Base-by-base conservation (phyloP, 2,797 vertebrate species). In the Vespertilio murinus region DNA sequence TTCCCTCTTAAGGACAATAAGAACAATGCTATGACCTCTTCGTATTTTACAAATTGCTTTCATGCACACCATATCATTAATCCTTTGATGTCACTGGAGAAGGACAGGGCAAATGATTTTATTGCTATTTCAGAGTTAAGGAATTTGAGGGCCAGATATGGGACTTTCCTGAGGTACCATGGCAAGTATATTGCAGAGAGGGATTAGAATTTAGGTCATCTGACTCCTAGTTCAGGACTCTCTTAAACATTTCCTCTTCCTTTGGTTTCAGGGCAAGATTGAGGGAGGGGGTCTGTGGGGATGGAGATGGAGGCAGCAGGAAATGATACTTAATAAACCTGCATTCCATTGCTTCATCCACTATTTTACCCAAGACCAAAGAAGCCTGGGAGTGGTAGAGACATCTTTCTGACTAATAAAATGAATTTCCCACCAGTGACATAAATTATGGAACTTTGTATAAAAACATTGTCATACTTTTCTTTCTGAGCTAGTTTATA, bases 401-500 rank as follows among this genome's bases (percentile, higher is more conserved):
- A 88, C 28, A 74, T 73, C 80, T 75, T 54, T 47, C 40, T 85
- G 82, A 91, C 35, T 3, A 13, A 64, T 40, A 35, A n/a, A 75
- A 75, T 65, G 42, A 70, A 75, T 92, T 45, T 90, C 25, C 65
- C 56, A 90, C 47, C 49, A 79, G 65, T 75, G 30, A 28, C 65
- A 49, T 70, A 79, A 9, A 87, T 30, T 64, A 65, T 75, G 11
- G 35, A 45, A 88, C 45, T 71, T 40, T 38, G 52, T 78, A 91
- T 5, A 22, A 91, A 91, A 73, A 65, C 35, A 59, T 38, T 47
- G 20, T 77, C 65, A 45, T 56, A 42, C 40, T 88, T 82, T 87
- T 28, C 35, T 75, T 91, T 88, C n/a, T 67, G 40, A 91, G 38
- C 38, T 75, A 89, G n/a, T 93, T 92, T 88, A 80, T 87, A 14